Base-by-base conservation (phyloP, 2,888 invertebrate genomes). In the Gasteruption jaculator region DNA sequence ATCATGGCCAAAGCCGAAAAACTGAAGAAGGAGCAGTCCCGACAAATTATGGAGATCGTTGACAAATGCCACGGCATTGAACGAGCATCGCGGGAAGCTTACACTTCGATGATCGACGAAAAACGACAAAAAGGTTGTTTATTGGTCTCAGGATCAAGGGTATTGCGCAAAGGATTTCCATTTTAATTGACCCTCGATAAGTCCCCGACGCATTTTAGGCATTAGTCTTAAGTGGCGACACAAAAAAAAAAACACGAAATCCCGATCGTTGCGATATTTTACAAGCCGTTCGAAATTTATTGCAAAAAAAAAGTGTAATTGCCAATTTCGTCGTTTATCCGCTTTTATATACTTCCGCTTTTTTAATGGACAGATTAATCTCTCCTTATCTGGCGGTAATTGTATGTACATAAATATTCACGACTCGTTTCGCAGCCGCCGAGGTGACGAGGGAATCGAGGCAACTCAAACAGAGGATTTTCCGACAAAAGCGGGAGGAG, bases 401-500 rank as follows among this genome's bases (percentile, higher is more conserved):
- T n/a, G n/a, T n/a, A n/a, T n/a, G n/a, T n/a, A n/a, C n/a, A n/a
- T n/a, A n/a, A n/a, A n/a, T n/a, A n/a, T n/a, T n/a, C n/a, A n/a
- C n/a, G 8, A 11, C 14, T 14, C n/a, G 15, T 27, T 11, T n/a
- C 10, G n/a, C 11, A 56, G 56, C 52, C 7, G 56, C 50, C 2
- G 50, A 52, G 21, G 41, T 54, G 6, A 36, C 43, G 3, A 44
- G 50, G 22, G 48, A 56, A 29, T 56, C 56, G 6, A 46, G 46
- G 1, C 48, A 46, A 30, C 24, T 56, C 30, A 52, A 27, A n/a
- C 5, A 26, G 1, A 20, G 26, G 20, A 6, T 52, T n/a, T 5
- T 20, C 6, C 53, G 61, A 25, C 61, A 65, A 41, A 62, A 65
- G 38, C 58, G 70, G 32, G 56, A 61, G 20, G 74, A 74, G 44